These are phyloP conservation scores for Plecotus auritus DNA, from an alignment of 2,113 vertebrate genomes.

Conservation along the genomic window DNA sequence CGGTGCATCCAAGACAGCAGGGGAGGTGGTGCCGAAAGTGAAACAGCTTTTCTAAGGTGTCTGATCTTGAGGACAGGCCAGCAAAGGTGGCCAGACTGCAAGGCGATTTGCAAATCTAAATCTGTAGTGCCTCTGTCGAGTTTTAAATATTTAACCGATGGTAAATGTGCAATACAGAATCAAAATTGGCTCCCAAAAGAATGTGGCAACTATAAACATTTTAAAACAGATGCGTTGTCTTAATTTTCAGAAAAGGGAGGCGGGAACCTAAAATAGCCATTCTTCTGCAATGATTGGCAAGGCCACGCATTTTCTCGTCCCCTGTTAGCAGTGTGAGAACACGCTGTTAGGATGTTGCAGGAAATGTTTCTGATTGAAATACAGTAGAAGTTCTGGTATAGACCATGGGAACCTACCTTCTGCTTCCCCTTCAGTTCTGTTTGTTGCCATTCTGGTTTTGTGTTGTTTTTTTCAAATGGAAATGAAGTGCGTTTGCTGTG, in stretches of 20 bases:
- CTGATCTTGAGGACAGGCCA: conserved; percentile 56
- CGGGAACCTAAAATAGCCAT: neutral
- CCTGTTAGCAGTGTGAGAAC: neutral
- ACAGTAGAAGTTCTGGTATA: neutral
- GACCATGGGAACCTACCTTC: neutral
- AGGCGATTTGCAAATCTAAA: neutral
- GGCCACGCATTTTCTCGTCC: conserved; percentile 17
- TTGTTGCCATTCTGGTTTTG: conserved; percentile 43
- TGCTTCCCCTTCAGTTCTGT: conserved; percentile 11
- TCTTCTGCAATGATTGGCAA: neutral
- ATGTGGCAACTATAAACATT: neutral
- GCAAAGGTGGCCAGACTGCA: conserved; percentile 4
- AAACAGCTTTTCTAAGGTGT: conserved; percentile 61
- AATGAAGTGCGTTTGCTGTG: conserved; percentile 35
- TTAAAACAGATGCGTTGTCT: neutral
- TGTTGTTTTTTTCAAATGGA: conserved; percentile 55
- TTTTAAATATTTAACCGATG: conserved; percentile 32
- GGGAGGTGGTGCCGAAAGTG: conserved; percentile 63
- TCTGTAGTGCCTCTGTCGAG: neutral
- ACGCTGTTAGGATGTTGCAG: neutral
- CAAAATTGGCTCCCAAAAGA: neutral
- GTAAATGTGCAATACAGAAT: neutral
- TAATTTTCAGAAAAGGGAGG: conserved; percentile 36
- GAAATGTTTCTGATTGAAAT: neutral
- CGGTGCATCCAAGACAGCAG: neutral